Evolutionary conservation across 2,888 invertebrate species (phyloP).

Genomic region (Trichogramma evanescens): DNA sequence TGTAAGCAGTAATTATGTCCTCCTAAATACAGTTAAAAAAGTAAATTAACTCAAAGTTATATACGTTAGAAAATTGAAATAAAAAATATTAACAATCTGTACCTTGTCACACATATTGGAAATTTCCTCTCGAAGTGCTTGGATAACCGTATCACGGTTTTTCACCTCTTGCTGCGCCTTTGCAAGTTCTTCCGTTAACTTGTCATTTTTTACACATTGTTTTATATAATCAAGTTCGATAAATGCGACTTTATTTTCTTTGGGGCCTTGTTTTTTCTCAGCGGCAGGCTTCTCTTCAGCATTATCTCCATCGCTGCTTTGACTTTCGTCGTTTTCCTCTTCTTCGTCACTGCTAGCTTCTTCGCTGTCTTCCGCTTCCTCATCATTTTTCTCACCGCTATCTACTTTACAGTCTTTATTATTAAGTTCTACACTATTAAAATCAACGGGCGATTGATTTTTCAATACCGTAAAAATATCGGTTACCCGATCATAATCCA

Average conservation of each 20-base stretch:
- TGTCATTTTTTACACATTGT: too few species aligned
- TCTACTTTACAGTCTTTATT: not conserved
- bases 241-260: too few species aligned
- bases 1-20: not conserved
- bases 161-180: not conserved
- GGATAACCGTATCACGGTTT: not conserved
- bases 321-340: conserved; percentile 10
- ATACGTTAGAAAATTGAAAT: too few species aligned
- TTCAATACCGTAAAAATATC: not conserved
- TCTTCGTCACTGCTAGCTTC: conserved; percentile 7
- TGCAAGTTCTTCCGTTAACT: not conserved
- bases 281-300: too few species aligned
- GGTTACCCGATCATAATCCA: not conserved
- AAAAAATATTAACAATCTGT: too few species aligned
- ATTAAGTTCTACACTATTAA: too few species aligned
- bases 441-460: too few species aligned
- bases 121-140: not conserved
- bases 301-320: not conserved
- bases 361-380: conserved; percentile 3
- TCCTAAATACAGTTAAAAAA: not conserved
- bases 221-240: too few species aligned
- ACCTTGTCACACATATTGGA: not conserved
- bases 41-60: too few species aligned
- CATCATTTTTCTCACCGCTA: conserved; percentile 2
- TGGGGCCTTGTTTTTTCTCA: too few species aligned